phyloP scores from a whole-genome alignment of 2,797 vertebrate species.

The Coccyzus lansbergi region DNA sequence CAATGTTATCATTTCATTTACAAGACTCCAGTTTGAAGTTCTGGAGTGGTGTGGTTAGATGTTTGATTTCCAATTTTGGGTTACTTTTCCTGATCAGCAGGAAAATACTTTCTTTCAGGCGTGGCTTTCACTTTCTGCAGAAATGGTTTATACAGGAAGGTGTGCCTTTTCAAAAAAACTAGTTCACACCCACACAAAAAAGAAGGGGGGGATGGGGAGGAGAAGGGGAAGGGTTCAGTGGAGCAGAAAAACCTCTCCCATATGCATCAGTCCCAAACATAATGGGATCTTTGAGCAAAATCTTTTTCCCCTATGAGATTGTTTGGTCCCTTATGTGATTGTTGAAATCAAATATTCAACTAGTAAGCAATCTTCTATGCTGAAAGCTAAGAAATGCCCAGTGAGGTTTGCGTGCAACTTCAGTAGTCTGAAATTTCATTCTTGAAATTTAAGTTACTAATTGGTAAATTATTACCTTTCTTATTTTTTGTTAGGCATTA shows the following conservation, averaged over 20 bases:
- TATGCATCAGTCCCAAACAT: neutral
- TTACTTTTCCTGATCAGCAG: neutral
- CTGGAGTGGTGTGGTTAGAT: neutral
- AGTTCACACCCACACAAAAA: neutral
- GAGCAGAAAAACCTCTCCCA: neutral
- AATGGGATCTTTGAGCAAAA: neutral
- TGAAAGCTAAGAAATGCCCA: neutral
- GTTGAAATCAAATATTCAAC: neutral
- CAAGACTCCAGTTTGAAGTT: neutral
- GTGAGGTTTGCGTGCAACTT: neutral
- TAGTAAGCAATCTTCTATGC: neutral
- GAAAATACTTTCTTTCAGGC: neutral
- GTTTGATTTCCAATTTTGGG: neutral
- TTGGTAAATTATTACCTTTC: neutral
- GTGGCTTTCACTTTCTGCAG: slow-evolving; percentile 23
- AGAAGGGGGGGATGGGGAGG: neutral
- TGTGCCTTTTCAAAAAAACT: neutral
- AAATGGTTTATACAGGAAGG: neutral
- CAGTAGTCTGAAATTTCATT: neutral
- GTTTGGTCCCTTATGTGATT: too few species aligned
- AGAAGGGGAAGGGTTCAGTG: too few species aligned
- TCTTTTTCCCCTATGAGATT: too few species aligned
- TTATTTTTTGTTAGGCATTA: neutral
- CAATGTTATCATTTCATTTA: neutral
- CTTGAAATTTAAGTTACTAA: neutral